phyloP scores from a whole-genome alignment of 64 coral and sea anemone species.

The Porites lutea region DNA sequence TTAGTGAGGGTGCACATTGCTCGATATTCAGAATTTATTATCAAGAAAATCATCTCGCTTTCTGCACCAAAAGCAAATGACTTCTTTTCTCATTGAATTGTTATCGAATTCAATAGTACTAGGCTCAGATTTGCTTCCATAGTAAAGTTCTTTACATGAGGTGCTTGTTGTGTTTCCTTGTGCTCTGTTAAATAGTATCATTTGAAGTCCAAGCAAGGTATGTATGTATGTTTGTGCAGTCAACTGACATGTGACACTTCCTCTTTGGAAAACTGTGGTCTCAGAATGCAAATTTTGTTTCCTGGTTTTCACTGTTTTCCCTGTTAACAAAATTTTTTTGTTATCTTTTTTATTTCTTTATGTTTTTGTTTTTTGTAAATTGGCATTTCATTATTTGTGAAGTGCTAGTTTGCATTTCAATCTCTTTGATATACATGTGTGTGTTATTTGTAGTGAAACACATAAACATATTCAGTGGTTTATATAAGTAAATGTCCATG shows the following conservation, averaged over 20 bases:
- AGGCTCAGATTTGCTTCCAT: slow-evolving; percentile 21
- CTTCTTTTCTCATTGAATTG: too few species aligned
- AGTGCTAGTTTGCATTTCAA: slow-evolving; percentile 24
- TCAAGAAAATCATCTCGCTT: too few species aligned
- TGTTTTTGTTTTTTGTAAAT: background rate
- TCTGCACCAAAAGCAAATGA: too few species aligned
- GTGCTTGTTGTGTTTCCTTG: slow-evolving; percentile 49
- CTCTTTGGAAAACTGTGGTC: slow-evolving; percentile 48
- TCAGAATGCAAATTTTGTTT: slow-evolving; percentile 10
- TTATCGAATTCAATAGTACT: too few species aligned
- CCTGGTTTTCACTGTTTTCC: background rate
- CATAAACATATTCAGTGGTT: too few species aligned
- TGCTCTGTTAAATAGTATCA: slow-evolving; percentile 30
- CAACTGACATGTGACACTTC: slow-evolving; percentile 85
- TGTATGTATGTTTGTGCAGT: slow-evolving; percentile 22
- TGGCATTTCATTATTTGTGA: slow-evolving; percentile 12
- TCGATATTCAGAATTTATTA: too few species aligned
- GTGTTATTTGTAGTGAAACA: too few species aligned
- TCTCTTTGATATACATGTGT: background rate
- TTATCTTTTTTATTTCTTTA: background rate
- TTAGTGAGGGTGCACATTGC: too few species aligned
- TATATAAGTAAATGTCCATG: too few species aligned
- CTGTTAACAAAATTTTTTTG: too few species aligned
- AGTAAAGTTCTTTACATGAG: background rate
- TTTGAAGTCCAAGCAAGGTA: slow-evolving; percentile 30